Evolutionary conservation across 2,113 vertebrate species (phyloP).

Genomic region (Donacobius atricapilla): DNA sequence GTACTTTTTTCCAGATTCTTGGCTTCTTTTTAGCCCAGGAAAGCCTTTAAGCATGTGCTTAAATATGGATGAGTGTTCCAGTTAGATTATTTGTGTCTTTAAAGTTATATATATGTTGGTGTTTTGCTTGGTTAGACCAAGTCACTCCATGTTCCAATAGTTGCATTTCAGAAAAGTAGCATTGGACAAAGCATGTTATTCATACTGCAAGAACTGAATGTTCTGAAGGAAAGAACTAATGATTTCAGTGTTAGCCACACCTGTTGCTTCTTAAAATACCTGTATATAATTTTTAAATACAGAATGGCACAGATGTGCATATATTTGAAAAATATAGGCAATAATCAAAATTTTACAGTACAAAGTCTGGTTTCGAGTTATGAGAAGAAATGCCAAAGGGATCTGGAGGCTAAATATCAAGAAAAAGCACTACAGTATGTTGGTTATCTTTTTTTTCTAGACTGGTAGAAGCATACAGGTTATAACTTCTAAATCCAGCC

Average conservation of each 20-base stretch:
- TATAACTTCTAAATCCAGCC: not conserved
- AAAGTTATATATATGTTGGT: not conserved
- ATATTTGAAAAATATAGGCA: not conserved
- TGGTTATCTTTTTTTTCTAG: not conserved
- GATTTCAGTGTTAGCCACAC: not conserved
- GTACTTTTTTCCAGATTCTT: not conserved
- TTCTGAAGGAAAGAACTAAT: not conserved
- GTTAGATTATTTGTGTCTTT: not conserved
- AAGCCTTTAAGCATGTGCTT: not conserved
- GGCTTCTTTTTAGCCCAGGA: not conserved
- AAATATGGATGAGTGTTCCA: not conserved
- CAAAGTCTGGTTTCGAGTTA: not conserved
- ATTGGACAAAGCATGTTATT: not conserved
- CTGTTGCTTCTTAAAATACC: not conserved
- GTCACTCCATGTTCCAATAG: not conserved
- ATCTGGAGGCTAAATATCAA: not conserved
- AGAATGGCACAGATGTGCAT: not conserved
- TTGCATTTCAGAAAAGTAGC: not conserved
- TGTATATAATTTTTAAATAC: not conserved
- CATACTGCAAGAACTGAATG: not conserved
- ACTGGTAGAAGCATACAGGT: not conserved
- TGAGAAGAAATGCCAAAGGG: not conserved
- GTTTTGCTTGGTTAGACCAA: not conserved
- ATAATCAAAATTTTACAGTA: not conserved
- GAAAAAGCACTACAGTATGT: not conserved